Evolutionary conservation across 2,113 vertebrate species (phyloP).

Genomic region (Petrocephalus microphthalmus): DNA sequence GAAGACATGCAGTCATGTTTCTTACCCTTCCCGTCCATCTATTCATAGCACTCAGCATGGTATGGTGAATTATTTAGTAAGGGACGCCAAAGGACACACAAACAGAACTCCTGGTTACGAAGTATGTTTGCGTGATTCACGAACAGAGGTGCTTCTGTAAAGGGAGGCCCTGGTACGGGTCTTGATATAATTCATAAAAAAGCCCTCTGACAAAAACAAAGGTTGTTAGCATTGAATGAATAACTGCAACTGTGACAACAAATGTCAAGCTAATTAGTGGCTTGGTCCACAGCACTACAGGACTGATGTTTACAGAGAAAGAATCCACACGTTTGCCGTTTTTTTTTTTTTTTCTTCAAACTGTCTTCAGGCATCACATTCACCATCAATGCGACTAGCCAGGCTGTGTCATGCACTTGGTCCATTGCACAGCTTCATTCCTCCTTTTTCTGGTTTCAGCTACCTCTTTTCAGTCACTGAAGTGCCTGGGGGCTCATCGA

Average conservation of each 20-base stretch:
- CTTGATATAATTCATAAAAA: conserved; percentile 1
- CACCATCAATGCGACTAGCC: background rate
- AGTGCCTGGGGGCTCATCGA: conserved; percentile 14
- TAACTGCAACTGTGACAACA: background rate
- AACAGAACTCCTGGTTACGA: conserved; percentile 29
- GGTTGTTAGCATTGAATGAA: background rate
- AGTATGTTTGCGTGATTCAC: background rate
- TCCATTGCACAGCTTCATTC: background rate
- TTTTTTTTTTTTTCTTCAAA: background rate
- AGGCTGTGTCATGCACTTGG: background rate
- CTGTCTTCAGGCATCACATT: background rate
- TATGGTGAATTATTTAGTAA: conserved; percentile 58
- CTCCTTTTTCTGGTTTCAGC: background rate
- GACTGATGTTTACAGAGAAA: background rate
- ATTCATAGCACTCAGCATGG: conserved; percentile 50
- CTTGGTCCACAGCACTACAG: background rate
- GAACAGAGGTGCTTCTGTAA: background rate
- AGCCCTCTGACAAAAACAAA: background rate
- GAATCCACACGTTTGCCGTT: background rate
- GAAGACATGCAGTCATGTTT: conserved; percentile 40
- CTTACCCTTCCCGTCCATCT: conserved; percentile 38
- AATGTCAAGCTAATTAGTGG: background rate
- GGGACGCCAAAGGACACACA: conserved; percentile 45
- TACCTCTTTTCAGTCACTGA: conserved; percentile 8
- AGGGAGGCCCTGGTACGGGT: background rate